phyloP scores from a whole-genome alignment of 2,797 vertebrate species.

The Muraenolepis orangiensis region DNA sequence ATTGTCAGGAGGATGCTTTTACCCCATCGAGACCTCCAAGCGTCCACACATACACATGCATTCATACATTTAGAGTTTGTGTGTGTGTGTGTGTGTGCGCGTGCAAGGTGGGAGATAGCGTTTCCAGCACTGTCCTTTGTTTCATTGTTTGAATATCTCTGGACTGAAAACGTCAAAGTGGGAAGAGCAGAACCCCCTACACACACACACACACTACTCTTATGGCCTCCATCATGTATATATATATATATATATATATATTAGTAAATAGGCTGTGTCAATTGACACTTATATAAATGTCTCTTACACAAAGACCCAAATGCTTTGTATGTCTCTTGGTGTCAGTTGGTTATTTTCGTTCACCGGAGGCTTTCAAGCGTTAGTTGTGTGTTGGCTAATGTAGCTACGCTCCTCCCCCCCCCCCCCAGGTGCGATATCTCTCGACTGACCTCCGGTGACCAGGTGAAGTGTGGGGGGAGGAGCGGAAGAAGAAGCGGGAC shows the following conservation, averaged over 20 bases:
- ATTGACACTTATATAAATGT: not conserved
- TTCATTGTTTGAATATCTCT: slow-evolving; percentile 37
- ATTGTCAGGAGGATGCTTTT: not conserved
- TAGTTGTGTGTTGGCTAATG: not conserved
- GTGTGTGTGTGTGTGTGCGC: not conserved
- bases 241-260: too few species aligned
- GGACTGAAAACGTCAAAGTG: slow-evolving; percentile 50
- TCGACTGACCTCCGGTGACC: not conserved
- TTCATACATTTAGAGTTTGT: not conserved
- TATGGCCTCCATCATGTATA: not conserved
- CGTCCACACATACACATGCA: not conserved
- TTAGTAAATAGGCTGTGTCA: not conserved
- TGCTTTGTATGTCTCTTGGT: not conserved
- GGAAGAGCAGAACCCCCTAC: slow-evolving; percentile 45
- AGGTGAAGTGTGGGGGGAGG: slow-evolving; percentile 21
- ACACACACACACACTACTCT: not conserved
- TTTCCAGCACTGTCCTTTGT: slow-evolving; percentile 34
- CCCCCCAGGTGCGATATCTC: slow-evolving; percentile 45
- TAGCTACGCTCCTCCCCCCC: slow-evolving; percentile 6
- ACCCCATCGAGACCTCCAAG: not conserved
- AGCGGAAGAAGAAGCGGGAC: slow-evolving; percentile 23
- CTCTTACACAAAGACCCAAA: not conserved
- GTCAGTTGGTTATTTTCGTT: not conserved
- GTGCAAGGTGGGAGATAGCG: slow-evolving; percentile 9
- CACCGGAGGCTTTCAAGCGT: not conserved